phyloP scores from a whole-genome alignment of 2,113 vertebrate genomes.

The Lepisosteus oculatus region DNA sequence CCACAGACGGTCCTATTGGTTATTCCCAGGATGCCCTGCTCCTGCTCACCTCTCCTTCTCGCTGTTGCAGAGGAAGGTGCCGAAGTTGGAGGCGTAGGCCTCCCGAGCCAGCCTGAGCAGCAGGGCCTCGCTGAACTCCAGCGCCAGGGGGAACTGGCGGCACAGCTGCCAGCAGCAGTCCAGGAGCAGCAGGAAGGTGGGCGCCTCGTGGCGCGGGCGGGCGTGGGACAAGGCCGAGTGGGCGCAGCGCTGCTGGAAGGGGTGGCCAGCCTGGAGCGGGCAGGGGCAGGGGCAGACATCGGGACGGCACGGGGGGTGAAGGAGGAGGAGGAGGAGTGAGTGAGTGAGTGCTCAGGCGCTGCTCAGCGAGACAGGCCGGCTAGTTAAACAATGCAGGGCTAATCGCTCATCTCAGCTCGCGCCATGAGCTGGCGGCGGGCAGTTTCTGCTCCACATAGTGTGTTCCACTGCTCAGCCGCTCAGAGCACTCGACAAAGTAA shows the following conservation, averaged over 20 bases:
- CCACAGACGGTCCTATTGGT: not conserved
- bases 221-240: constrained; percentile 70
- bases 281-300: not conserved
- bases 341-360: not conserved
- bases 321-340: too few species aligned
- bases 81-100: constrained; percentile 73
- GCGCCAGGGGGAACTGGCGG: constrained; percentile 75
- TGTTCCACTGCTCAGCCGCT: too few species aligned
- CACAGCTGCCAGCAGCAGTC: constrained; percentile 84
- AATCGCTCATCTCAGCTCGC: too few species aligned
- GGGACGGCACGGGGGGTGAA: not conserved
- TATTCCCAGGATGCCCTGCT: too few species aligned
- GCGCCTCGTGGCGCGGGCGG: constrained; percentile 73
- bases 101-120: constrained; percentile 74
- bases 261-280: constrained; percentile 71
- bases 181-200: constrained; percentile 79
- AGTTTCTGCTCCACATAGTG: too few species aligned
- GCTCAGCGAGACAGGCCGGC: too few species aligned
- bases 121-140: constrained; percentile 76
- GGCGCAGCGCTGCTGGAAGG: constrained; percentile 76
- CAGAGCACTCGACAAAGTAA: too few species aligned
- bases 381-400: too few species aligned
- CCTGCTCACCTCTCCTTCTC: constrained; percentile 70
- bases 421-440: too few species aligned
- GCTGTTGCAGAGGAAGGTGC: constrained; percentile 82